Evolutionary conservation across 2,113 vertebrate genomes (phyloP), one percentile per base, ranked within the genome.

Genomic region (Capreolus pygargus): DNA sequence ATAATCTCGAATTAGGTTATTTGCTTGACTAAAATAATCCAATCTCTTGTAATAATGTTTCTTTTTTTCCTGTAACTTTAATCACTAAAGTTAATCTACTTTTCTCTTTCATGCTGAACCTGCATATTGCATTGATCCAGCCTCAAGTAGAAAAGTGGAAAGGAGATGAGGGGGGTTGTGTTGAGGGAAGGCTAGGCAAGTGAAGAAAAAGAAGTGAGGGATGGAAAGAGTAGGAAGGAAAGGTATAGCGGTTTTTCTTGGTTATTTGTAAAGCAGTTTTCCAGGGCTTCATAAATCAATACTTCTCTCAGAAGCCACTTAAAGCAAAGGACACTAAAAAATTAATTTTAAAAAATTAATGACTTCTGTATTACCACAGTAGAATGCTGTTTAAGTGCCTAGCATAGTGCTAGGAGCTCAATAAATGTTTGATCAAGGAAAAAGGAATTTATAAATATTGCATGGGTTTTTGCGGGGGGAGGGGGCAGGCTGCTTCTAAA

Each of bases 241-340:
- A 83, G 50, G 23, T 85, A 19, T 4, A 52, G 19, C 23, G 13
- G 15, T 52, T 83, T 97, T 86, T 45, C 50, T 36, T 55, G 76
- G 52, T 83, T 30, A 43, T 82, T 86, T 89, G 15, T 60, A 6
- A 14, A 83, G n/a, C 52, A 61, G 23, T 58, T 88, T 39, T 94
- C 87, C 85, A 55, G 76, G 86, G 33, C 23, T 97, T 97, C 93
- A n/a, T 85, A 85, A 86, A 83, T 79, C 17, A 96, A 95, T 84
- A 85, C 86, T 85, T 95, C 55, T 83, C 98, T 98, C 98, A 93
- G 91, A 78, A 97, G 90, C 86, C 83, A 96, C 95, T 97, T 98
- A 52, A 93, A 74, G 28, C 92, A 82, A 57, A 97, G 85, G 78
- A 86, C 96, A 93, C 45, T 81, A 96, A 84, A 97, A 98, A 90